Evolutionary conservation across 2,888 invertebrate species (phyloP), one percentile per base, ranked within the genome.

Genomic region (Caenorhabditis plicata): DNA sequence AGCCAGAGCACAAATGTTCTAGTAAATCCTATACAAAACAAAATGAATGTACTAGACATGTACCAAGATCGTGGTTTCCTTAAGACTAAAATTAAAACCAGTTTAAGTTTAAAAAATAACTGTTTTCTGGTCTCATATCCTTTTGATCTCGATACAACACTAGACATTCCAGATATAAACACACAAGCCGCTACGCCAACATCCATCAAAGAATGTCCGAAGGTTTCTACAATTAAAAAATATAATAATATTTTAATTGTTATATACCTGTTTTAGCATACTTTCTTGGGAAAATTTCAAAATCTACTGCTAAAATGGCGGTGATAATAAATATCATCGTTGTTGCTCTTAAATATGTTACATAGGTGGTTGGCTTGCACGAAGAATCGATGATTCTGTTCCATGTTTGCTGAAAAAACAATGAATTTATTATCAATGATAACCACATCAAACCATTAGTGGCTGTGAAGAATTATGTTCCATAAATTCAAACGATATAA

Each of bases 241-340:
- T 5, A 39, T 25, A 17, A 35, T 8, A 5, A 38, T 9, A 38
- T 25, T 39, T 2, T 25, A 35, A 17, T 43, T n/a, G 13, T 27
- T 42, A 41, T 32, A 32, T 43, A 42, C 90, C 89, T 0, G 92
- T 91, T 83, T 98, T 98, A 0, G 90, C 89, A 81, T 90, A 89
- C 71, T 87, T 84, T 40, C 89, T 83, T 0, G 95, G 94, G 81
- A 92, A 96, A 44, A 88, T 84, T 40, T 84, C 84, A 81, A 98
- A 98, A 83, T 98, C 98, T 0, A 98, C 92, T 1, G 92, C 96
- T 53, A 96, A 83, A 69, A 98, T 95, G 64, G 89, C 89, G 48
- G 90, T 85, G 0, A 87, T 86, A 4, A 92, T 90, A 40, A 89
- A 85, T 9, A 90, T 45, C 53, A 79, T 54, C 13, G 70, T 53